Percentiles rank a stretch among this genome's conserved stretches.
Evolutionary conservation across 1,140 invertebrate genomes (phyloP).

Genomic region (Lepidotrigona ventralis): DNA sequence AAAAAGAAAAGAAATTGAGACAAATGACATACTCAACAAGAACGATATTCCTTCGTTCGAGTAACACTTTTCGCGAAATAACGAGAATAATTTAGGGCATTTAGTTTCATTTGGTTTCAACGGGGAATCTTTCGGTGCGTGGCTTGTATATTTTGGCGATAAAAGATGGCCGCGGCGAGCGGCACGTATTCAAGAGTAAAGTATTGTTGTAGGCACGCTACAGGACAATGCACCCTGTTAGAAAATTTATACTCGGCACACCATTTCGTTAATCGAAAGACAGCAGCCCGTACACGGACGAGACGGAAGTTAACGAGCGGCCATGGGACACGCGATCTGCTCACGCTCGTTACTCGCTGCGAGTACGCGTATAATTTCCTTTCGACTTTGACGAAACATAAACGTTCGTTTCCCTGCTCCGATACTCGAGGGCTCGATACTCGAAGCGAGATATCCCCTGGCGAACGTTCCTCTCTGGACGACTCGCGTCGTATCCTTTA

Average conservation of each 20-base stretch:
- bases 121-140: not conserved
- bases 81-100: not conserved
- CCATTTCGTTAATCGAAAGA: not conserved
- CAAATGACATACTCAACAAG: too few relatives aligned
- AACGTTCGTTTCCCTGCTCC: not conserved
- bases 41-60: too few relatives aligned
- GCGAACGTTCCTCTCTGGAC: too few relatives aligned
- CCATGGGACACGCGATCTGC: slow-evolving; percentile 4
- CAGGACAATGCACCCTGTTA: not conserved
- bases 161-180: not conserved
- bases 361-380: not conserved
- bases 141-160: not conserved
- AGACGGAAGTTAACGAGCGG: slow-evolving; percentile 9
- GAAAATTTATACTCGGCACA: not conserved
- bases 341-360: not conserved
- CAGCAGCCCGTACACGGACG: not conserved
- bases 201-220: not conserved
- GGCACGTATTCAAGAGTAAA: not conserved
- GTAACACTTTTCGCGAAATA: too few relatives aligned
- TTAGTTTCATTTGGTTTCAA: not conserved
- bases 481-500: not conserved
- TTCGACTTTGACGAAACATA: slow-evolving; percentile 9
- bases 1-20: too few relatives aligned
- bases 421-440: not conserved
- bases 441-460: not conserved